These are phyloP conservation scores for Cinara cedri DNA, from an alignment of 2,888 invertebrate genomes.

Conservation along the genomic window DNA sequence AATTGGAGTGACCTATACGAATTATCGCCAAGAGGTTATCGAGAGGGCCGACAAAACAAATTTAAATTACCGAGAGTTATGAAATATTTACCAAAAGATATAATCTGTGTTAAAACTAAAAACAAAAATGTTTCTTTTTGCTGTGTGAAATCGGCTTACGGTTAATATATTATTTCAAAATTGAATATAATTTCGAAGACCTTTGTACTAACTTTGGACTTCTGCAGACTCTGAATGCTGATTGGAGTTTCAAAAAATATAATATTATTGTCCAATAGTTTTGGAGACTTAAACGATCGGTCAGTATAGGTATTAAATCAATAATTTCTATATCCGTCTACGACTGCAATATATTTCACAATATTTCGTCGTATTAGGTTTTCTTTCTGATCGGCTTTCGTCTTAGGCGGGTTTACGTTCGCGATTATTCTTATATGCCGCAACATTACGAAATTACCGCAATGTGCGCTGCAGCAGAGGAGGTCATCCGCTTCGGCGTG, in stretches of 20 bases:
- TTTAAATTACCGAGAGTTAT: no score
- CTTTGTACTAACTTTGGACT: no score
- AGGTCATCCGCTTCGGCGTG: slow-evolving; percentile 44
- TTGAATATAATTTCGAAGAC: no score
- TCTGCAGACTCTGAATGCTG: no score
- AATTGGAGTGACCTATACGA: neutral
- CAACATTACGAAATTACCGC: slow-evolving; percentile 47
- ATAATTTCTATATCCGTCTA: neutral
- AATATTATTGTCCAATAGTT: no score
- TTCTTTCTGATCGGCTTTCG: slow-evolving; percentile 24
- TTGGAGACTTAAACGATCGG: slow-evolving; percentile 1
- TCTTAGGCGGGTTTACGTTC: neutral
- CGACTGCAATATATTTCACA: neutral
- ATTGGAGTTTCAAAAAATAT: no score
- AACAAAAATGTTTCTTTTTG: no score
- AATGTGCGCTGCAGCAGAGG: neutral
- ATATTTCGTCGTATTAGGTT: neutral
- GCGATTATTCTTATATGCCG: slow-evolving; percentile 19
- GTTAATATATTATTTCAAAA: no score
- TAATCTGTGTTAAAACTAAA: no score
- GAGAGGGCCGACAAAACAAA: no score
- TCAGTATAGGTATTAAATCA: neutral
- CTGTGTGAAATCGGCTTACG: no score
- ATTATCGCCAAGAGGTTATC: neutral
- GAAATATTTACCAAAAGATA: no score